phyloP scores from a whole-genome alignment of 2,113 vertebrate genomes.

The Theropithecus gelada region DNA sequence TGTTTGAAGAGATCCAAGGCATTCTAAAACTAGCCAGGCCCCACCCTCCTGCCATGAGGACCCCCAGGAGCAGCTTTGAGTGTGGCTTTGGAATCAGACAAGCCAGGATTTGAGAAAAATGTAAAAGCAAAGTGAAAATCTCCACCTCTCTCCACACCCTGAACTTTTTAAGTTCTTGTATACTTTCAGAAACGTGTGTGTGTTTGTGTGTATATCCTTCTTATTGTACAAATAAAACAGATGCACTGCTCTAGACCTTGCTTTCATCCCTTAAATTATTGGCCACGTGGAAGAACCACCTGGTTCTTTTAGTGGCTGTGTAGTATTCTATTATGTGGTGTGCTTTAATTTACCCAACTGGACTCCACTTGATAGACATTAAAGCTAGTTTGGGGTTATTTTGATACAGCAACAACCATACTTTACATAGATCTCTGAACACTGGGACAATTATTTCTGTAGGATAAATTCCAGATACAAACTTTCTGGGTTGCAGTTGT shows the following conservation, averaged over 20 bases:
- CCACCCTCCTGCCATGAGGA: background rate
- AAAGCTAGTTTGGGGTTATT: background rate
- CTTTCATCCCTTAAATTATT: background rate
- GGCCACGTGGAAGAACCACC: background rate
- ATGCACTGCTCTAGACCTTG: background rate
- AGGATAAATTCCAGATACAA: constrained; percentile 22
- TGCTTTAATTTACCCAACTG: background rate
- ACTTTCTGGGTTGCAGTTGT: background rate
- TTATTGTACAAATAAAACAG: background rate
- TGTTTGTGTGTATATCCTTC: background rate
- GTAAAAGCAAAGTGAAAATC: background rate
- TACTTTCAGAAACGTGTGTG: background rate
- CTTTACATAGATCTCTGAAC: background rate
- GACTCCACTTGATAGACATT: background rate
- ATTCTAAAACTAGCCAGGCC: background rate
- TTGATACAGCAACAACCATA: background rate
- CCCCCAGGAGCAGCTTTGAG: background rate
- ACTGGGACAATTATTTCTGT: background rate
- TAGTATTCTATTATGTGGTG: background rate
- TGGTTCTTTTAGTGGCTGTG: background rate
- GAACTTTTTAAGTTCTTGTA: constrained; percentile 27
- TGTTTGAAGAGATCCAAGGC: background rate
- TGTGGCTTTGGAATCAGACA: background rate
- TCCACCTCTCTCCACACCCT: background rate
- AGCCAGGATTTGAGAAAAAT: constrained; percentile 35